Percentiles rank a stretch among this genome's conserved stretches.
Evolutionary conservation across 1,140 invertebrate species (phyloP).

Genomic region (silkworm (Bombyx mori)): DNA sequence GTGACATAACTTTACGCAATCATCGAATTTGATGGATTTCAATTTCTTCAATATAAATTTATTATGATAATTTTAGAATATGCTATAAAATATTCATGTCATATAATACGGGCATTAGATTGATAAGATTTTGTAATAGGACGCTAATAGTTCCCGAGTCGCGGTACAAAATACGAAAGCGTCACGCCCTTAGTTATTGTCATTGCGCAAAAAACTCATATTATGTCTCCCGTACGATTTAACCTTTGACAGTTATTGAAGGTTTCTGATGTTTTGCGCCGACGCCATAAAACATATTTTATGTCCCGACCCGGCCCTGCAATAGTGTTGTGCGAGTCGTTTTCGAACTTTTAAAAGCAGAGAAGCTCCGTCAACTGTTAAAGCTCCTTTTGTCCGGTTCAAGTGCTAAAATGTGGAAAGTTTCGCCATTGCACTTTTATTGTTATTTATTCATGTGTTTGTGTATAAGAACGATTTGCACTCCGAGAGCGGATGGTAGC

Average conservation of each 20-base stretch:
- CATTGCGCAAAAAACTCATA: constrained; percentile 23
- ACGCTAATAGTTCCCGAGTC: too few relatives aligned
- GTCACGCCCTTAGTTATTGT: constrained; percentile 18
- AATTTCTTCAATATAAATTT: not conserved
- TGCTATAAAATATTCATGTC: too few relatives aligned
- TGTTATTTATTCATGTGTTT: not conserved
- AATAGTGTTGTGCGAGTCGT: constrained; percentile 32
- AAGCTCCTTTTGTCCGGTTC: constrained; percentile 37
- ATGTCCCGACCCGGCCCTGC: constrained; percentile 40
- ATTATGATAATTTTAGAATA: not conserved
- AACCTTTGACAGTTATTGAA: constrained; percentile 49
- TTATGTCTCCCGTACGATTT: constrained; percentile 35
- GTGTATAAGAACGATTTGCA: too few relatives aligned
- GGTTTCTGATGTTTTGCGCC: constrained; percentile 50
- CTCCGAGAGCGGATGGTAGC: not conserved
- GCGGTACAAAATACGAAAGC: constrained; percentile 3
- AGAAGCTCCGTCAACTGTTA: constrained; percentile 40
- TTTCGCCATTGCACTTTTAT: constrained; percentile 30
- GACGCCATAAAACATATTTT: constrained; percentile 63
- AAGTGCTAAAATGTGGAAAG: constrained; percentile 61
- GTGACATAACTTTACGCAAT: not conserved
- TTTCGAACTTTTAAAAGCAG: constrained; percentile 51
- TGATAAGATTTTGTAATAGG: too few relatives aligned
- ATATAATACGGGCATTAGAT: too few relatives aligned
- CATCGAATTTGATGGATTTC: not conserved